Evolutionary conservation across 2,797 vertebrate species (phyloP), one percentile per base, ranked within the genome.

Genomic region (Hypotaenidia okinawae): DNA sequence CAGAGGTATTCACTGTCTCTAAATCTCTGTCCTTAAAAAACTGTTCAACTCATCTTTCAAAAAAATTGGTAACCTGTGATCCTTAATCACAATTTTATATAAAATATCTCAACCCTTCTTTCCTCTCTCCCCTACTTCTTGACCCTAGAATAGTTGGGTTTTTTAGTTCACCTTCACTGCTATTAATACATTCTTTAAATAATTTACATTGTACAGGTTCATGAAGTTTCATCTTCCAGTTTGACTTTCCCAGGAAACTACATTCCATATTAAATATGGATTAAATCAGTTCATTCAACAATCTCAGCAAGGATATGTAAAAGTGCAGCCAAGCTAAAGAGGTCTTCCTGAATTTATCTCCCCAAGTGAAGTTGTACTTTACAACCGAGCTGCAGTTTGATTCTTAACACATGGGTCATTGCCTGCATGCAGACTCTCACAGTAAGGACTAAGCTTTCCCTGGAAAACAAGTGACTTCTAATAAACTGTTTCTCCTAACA

Each of bases 181-280:
- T 70, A 74, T 25, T 82, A 89, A 68, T 86, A 58, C 63, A 75
- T 67, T 89, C 52, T 82, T 95, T 59, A 84, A 37, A 79, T 52
- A 95, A 81, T 90, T 90, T 86, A 79, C 52, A 39, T 52, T 79
- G 66, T 83, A 32, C 63, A 32, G 21, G 58, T 83, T 96, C n/a
- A 58, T 35, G 69, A 93, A 90, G 24, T 43, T 69, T 35, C 93
- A 32, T 62, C 52, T 90, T 84, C 33, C 43, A 87, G 13, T 90
- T 54, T 73, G 47, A 73, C 23, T 80, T 90, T 87, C 35, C 35
- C 69, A 90, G 72, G 70, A 89, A 94, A 88, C 90, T 54, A 75
- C 13, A 89, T 69, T 63, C 25, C 18, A 13, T 70, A 88, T 63
- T 94, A 77, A 85, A 93, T 43, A 92, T 47, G 25, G 55, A 87